Percentiles rank a stretch among this genome's conserved stretches.
Conservation (phyloP, 2,113 vertebrate genomes). For the Poeciliopsis turrubarensis region DNA sequence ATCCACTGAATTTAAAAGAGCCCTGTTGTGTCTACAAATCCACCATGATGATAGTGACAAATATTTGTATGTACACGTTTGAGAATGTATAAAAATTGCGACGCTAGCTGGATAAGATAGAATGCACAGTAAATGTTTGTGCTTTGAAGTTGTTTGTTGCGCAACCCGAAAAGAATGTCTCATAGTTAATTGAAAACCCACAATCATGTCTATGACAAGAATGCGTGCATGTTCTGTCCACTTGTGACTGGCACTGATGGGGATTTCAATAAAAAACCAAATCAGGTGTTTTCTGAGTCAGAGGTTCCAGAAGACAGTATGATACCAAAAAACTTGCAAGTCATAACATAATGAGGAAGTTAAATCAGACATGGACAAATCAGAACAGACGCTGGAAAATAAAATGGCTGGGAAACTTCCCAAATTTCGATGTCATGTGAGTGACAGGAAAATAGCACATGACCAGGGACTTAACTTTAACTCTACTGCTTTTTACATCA, state of each 20-base stretch:
- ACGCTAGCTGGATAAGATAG: background rate
- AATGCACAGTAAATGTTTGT: background rate
- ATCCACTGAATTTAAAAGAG: no score
- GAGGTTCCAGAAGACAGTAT: background rate
- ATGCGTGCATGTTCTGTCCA: background rate
- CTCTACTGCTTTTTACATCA: background rate
- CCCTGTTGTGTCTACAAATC: no score
- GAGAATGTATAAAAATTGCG: background rate
- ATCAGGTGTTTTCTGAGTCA: background rate
- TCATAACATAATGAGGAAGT: slow-evolving; percentile 36
- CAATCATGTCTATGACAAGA: background rate
- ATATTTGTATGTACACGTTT: background rate
- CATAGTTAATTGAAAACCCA: background rate
- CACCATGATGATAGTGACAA: no score
- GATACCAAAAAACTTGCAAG: background rate
- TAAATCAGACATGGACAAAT: background rate
- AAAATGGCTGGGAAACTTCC: slow-evolving; percentile 13
- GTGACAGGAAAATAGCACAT: background rate
- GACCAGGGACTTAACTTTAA: background rate
- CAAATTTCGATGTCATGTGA: slow-evolving; percentile 36
- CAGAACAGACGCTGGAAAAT: background rate
- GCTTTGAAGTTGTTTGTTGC: background rate
- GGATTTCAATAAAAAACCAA: background rate
- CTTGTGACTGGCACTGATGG: no score
- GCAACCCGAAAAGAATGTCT: background rate